A percentile compares a stretch with the other conserved stretches of the same genome.
Conservation (phyloP, 2,113 vertebrate genomes). For the Hydropotes inermis region DNA sequence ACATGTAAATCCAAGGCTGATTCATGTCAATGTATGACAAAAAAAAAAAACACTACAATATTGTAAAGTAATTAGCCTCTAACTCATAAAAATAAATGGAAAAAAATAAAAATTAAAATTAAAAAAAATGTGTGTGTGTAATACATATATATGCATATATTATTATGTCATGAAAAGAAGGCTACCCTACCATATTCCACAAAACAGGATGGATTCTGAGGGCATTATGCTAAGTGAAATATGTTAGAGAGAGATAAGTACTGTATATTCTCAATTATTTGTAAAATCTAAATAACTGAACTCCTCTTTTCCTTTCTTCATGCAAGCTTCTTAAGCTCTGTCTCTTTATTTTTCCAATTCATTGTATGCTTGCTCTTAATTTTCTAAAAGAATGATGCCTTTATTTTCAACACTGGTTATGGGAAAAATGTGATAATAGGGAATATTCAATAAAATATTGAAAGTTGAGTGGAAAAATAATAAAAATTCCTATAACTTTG, state of each 20-base stretch:
- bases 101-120: no score
- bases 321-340: background rate
- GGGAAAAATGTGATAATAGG: no score
- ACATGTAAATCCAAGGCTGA: no score
- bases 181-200: background rate
- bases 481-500: background rate
- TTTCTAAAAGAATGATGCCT: background rate
- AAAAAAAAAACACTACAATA: no score
- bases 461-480: background rate
- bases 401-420: background rate
- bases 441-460: background rate
- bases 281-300: background rate
- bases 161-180: background rate
- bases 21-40: no score
- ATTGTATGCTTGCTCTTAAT: background rate
- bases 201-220: background rate
- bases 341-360: background rate
- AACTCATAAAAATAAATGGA: no score
- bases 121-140: background rate
- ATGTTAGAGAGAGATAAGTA: background rate
- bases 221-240: background rate
- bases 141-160: background rate
- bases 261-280: background rate
- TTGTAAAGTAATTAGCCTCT: no score
- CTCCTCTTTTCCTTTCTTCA: background rate